These are phyloP conservation scores for Drosophila phalerata DNA, from an alignment of 2,888 invertebrate genomes.

Conservation along the genomic window DNA sequence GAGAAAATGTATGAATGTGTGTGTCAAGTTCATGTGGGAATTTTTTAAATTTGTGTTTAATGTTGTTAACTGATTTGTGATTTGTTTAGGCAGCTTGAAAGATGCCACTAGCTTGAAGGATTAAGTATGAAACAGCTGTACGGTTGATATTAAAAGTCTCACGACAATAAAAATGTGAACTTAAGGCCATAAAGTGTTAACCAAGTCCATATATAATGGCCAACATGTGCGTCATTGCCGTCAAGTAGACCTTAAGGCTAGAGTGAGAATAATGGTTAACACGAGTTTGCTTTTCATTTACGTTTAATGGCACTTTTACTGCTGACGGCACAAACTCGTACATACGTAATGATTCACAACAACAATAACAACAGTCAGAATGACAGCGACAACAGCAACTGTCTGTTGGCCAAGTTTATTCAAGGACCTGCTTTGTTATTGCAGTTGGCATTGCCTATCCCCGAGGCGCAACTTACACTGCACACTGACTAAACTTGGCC, in stretches of 20 bases:
- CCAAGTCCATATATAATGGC: slow-evolving; percentile 24
- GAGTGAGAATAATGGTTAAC: slow-evolving; percentile 26
- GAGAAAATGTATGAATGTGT: neutral
- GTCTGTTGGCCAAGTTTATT: slow-evolving; percentile 48
- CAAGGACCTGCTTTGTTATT: slow-evolving; percentile 55
- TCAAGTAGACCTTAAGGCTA: slow-evolving; percentile 6
- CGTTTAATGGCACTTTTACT: slow-evolving; percentile 47
- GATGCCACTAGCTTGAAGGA: neutral
- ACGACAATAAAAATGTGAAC: slow-evolving; percentile 52
- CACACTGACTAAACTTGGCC: slow-evolving; percentile 73
- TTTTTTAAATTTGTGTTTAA: slow-evolving; percentile 34
- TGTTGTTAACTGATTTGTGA: slow-evolving; percentile 26
- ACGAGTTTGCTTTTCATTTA: slow-evolving; percentile 55
- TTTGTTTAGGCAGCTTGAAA: slow-evolving; percentile 1
- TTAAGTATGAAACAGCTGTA: slow-evolving; percentile 39
- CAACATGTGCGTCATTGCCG: slow-evolving; percentile 57
- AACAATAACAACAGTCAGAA: slow-evolving; percentile 6
- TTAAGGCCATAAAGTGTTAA: slow-evolving; percentile 43
- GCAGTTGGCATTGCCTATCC: slow-evolving; percentile 59
- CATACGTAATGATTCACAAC: slow-evolving; percentile 45
- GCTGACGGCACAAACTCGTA: slow-evolving; percentile 31
- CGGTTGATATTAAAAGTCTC: slow-evolving; percentile 48
- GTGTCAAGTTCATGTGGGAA: slow-evolving; percentile 25
- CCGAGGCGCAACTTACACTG: slow-evolving; percentile 47
- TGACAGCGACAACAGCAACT: slow-evolving; percentile 15